Conservation (phyloP, 2,797 vertebrate species). For the Phrynocephalus forsythii region DNA sequence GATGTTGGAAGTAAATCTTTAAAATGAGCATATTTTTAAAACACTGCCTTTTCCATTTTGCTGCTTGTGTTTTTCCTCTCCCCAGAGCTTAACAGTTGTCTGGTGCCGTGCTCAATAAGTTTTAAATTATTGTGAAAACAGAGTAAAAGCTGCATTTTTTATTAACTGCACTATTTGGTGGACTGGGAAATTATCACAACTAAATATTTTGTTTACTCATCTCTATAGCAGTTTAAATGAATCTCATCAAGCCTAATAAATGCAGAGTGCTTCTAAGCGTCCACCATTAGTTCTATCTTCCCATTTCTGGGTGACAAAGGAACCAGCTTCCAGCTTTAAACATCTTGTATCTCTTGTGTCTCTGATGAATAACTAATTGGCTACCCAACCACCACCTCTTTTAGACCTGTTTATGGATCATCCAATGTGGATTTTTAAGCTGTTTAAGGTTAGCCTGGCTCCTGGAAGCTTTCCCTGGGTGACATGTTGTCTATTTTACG, state of each 20-base stretch:
- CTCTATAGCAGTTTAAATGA: conserved; percentile 64
- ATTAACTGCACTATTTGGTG: conserved; percentile 68
- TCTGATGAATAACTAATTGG: conserved; percentile 6
- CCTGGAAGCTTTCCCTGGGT: background rate
- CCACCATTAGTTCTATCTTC: conserved; percentile 36
- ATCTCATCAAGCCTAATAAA: conserved; percentile 48
- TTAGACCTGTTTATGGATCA: conserved; percentile 3
- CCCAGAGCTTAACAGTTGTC: conserved; percentile 64
- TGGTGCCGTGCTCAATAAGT: conserved; percentile 64
- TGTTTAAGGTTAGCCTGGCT: background rate
- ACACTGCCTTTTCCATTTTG: conserved; percentile 68
- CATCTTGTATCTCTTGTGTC: background rate
- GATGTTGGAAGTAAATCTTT: conserved; percentile 67
- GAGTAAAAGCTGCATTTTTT: conserved; percentile 64
- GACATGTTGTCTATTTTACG: background rate
- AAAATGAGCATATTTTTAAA: conserved; percentile 71
- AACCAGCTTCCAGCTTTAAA: background rate
- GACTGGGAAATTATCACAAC: conserved; percentile 65
- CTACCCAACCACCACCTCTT: background rate
- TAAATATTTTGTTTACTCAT: conserved; percentile 64
- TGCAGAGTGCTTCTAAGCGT: conserved; percentile 40
- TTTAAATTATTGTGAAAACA: conserved; percentile 72
- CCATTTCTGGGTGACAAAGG: conserved; percentile 30
- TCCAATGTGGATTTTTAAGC: background rate
- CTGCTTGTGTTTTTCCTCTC: conserved; percentile 64